A percentile compares a stretch with the other conserved stretches of the same genome.
These are phyloP conservation scores for Xylota segnis DNA, from an alignment of 2,888 invertebrate genomes.

Conservation along the genomic window DNA sequence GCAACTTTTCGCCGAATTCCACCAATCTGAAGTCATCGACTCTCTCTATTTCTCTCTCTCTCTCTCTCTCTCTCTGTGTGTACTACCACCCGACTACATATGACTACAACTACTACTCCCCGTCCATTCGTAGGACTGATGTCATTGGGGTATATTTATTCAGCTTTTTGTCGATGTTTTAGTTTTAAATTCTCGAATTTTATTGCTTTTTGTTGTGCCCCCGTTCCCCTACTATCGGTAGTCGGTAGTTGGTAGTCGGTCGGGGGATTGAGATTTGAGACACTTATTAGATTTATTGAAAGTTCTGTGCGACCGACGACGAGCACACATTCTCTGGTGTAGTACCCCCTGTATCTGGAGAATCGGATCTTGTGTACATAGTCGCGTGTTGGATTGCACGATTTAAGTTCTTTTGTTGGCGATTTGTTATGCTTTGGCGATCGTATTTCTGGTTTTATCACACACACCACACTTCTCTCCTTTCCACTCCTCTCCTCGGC, in stretches of 20 bases:
- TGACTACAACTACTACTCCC: conserved; percentile 34
- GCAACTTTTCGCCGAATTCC: conserved; percentile 76
- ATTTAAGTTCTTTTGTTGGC: conserved; percentile 39
- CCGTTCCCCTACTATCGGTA: no score
- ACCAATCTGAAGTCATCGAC: conserved; percentile 76
- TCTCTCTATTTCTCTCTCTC: no score
- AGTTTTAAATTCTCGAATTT: conserved; percentile 68
- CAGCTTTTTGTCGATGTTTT: conserved; percentile 50
- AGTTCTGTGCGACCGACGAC: conserved; percentile 40
- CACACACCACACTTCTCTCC: no score
- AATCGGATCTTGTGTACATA: conserved; percentile 56
- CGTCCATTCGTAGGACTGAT: conserved; percentile 50
- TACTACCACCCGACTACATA: conserved; percentile 5
- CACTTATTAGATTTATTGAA: conserved; percentile 72
- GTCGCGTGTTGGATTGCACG: conserved; percentile 58
- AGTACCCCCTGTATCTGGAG: conserved; percentile 14
- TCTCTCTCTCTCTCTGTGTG: no score
- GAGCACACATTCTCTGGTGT: not conserved
- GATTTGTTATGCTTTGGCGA: conserved; percentile 53
- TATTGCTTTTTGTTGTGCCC: conserved; percentile 52
- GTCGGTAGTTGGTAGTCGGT: no score
- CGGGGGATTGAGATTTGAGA: conserved; percentile 68
- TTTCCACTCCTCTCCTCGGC: no score
- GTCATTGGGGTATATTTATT: conserved; percentile 73
- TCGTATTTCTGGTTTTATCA: conserved; percentile 53